These are phyloP conservation scores for Harpagoxenus sublaevis DNA, from an alignment of 2,888 invertebrate species.

Conservation along the genomic window DNA sequence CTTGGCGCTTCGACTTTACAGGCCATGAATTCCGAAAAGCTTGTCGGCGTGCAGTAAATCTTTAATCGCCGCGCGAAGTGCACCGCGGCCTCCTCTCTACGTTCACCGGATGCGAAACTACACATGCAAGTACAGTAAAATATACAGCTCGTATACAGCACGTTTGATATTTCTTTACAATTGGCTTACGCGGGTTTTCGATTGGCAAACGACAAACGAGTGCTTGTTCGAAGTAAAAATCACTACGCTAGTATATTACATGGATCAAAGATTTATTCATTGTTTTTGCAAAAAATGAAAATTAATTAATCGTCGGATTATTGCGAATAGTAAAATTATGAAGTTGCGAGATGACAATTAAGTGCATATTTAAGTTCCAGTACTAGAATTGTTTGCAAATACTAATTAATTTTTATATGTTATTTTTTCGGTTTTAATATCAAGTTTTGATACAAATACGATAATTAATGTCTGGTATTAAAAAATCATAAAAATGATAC, in stretches of 20 bases:
- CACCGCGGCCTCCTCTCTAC: conserved; percentile 14
- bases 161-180: conserved; percentile 24
- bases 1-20: conserved; percentile 72
- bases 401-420: not conserved
- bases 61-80: conserved; percentile 72
- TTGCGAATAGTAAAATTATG: not conserved
- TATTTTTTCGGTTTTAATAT: not conserved
- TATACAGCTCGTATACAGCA: not conserved
- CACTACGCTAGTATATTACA: not conserved
- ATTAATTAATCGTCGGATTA: not conserved
- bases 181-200: not conserved
- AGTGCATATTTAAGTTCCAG: not conserved
- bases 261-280: not conserved
- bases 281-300: conserved; percentile 3
- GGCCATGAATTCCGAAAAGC: conserved; percentile 76
- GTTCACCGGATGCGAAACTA: conserved; percentile 12
- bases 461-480: not conserved
- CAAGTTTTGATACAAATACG: not conserved
- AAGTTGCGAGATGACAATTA: not conserved
- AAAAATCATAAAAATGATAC: not conserved
- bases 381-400: not conserved
- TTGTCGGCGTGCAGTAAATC: conserved; percentile 75
- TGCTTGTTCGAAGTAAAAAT: conserved; percentile 14
- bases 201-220: conserved; percentile 35
- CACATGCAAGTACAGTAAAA: conserved; percentile 19